Evolutionary conservation across 2,888 invertebrate species (phyloP), one percentile per base, ranked within the genome.

Genomic region (Torymus tubicola): DNA sequence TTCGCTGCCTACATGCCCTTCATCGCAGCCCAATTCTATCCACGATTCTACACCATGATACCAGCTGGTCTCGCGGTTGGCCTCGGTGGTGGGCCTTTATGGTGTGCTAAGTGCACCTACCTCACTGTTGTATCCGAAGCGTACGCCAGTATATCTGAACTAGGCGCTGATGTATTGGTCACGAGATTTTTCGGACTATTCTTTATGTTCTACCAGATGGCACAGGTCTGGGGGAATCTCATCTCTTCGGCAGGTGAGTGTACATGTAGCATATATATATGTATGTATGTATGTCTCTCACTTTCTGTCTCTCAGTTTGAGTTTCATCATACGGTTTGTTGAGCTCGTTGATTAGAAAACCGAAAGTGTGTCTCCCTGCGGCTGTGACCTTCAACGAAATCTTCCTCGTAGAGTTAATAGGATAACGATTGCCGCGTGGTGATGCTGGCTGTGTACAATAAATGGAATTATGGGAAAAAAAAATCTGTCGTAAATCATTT

Each of bases 21-120:
- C 91, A 97, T 98, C 84, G 94, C 94, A 0, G 95, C 97, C 0
- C 98, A 98, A 91, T 97, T 98, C 89, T 95, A 96, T 89, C 97
- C 98, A 0, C 94, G 94, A 84, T 95, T 97, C 89, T 95, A 93
- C 88, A 96, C 97, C 0, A 92, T 97, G 88, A 94, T 97, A 61
- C 97, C 97, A 0, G 95, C 96, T 0, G 96, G 96, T 0, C 91
- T 97, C 87, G 93, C 96, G 85, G 95, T 97, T 0, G 97, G 97
- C 2, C 92, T 98, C 14, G 97, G 97, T 0, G 98, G 97, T 0
- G 98, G 98, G 0, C 98, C 98, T 0, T 92, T 98, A 21, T 98
- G 98, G 98, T 97, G 98, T 85, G 97, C 98, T 18, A 98, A 98
- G 91, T 98, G 98, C 89, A 97, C 97, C 0, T 98, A 98, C 87